Evolutionary conservation across 2,797 vertebrate genomes (phyloP).

Genomic region (Myiothlypis coronata): DNA sequence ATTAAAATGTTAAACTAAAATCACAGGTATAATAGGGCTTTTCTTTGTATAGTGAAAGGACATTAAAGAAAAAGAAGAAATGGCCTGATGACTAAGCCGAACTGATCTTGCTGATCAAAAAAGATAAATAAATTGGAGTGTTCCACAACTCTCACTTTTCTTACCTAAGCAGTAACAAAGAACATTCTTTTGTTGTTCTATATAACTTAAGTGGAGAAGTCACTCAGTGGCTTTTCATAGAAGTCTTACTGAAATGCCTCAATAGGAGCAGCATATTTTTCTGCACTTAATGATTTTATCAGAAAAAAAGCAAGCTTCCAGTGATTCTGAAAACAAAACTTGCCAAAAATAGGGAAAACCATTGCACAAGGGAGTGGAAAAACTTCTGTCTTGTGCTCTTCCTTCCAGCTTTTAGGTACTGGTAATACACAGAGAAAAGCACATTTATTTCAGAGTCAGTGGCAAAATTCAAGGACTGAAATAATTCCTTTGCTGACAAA

Average conservation of each 20-base stretch:
- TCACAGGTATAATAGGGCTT: neutral
- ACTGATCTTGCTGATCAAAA: neutral
- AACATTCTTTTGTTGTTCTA: neutral
- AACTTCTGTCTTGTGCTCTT: neutral
- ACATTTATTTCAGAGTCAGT: neutral
- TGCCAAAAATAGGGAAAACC: neutral
- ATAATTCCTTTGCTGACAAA: neutral
- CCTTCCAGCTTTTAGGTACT: neutral
- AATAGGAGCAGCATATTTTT: neutral
- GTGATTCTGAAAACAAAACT: neutral
- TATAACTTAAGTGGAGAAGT: neutral
- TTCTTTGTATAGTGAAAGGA: neutral
- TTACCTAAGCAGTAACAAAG: neutral
- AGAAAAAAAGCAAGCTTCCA: neutral
- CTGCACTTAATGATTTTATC: neutral
- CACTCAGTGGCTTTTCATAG: neutral
- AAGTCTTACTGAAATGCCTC: neutral
- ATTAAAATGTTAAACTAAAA: slow-evolving; percentile 2
- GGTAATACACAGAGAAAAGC: neutral
- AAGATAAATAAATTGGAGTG: neutral
- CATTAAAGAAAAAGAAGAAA: neutral
- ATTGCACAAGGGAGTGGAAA: neutral
- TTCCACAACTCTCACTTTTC: neutral
- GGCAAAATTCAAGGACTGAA: neutral
- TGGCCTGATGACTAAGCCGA: neutral